Percentiles rank a stretch among this genome's conserved stretches.
These are phyloP conservation scores for Periophthalmus magnuspinnatus DNA, from an alignment of 2,797 vertebrate genomes.

Conservation along the genomic window DNA sequence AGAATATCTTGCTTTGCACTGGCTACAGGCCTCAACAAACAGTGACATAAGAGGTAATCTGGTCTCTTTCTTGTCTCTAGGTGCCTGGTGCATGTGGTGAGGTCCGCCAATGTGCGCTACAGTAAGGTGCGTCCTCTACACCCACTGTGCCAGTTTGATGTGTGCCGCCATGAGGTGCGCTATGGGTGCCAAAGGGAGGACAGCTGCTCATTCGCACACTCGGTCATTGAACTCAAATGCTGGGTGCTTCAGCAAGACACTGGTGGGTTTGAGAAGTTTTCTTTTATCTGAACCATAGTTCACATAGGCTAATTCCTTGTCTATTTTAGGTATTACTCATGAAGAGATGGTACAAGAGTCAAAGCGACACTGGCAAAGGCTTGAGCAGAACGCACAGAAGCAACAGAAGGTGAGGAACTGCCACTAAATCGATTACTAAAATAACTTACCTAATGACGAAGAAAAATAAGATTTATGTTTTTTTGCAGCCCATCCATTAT, in stretches of 20 bases:
- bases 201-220: slow-evolving; percentile 98
- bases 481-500: slow-evolving; percentile 74
- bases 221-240: slow-evolving; percentile 95
- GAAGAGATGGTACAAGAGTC: slow-evolving; percentile 98
- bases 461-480: neutral
- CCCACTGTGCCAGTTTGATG: slow-evolving; percentile 95
- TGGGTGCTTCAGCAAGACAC: slow-evolving; percentile 98
- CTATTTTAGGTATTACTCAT: slow-evolving; percentile 88
- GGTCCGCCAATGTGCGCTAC: slow-evolving; percentile 94
- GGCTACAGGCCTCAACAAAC: too few relatives aligned
- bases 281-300: neutral
- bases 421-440: neutral
- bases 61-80: slow-evolving; percentile 57
- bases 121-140: slow-evolving; percentile 96
- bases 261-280: slow-evolving; percentile 67
- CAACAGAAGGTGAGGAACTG: slow-evolving; percentile 75
- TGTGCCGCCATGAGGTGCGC: slow-evolving; percentile 95
- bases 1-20: neutral
- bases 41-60: neutral
- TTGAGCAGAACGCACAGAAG: slow-evolving; percentile 88
- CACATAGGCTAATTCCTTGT: neutral
- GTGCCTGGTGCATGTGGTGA: slow-evolving; percentile 97
- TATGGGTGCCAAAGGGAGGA: slow-evolving; percentile 96
- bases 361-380: slow-evolving; percentile 93
- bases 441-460: neutral